These are phyloP conservation scores for Cryptosula pallasiana DNA, from an alignment of 2,888 invertebrate genomes.

Conservation along the genomic window DNA sequence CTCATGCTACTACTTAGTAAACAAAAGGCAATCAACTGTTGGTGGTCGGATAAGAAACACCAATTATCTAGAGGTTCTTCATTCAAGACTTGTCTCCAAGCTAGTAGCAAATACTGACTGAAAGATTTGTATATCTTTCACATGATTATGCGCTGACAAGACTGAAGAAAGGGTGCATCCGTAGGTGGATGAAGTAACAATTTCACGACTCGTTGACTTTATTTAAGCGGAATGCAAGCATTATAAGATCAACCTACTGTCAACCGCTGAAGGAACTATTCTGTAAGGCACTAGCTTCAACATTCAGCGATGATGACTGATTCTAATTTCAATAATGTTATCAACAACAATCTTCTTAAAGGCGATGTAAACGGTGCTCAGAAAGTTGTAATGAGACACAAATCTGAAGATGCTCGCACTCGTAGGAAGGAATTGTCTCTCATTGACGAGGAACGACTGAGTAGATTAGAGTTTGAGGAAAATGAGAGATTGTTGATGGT, in stretches of 20 bases:
- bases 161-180: too few species aligned
- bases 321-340: conserved; percentile 17
- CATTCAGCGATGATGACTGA: neutral
- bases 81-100: too few species aligned
- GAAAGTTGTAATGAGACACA: neutral
- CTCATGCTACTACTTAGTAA: neutral
- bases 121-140: too few species aligned
- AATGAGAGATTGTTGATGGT: neutral
- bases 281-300: too few species aligned
- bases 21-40: neutral
- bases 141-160: too few species aligned
- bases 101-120: too few species aligned
- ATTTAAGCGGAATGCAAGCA: too few species aligned
- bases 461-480: conserved; percentile 3
- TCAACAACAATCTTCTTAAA: neutral
- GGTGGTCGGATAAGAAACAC: neutral
- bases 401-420: neutral
- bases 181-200: too few species aligned
- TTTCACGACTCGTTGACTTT: too few species aligned
- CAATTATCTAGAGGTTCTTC: too few species aligned
- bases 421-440: neutral
- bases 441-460: neutral
- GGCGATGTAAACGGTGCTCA: neutral
- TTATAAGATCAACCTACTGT: too few species aligned
- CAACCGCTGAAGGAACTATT: too few species aligned